These are phyloP conservation scores for Andricus quercusramuli DNA, from an alignment of 2,888 invertebrate species.

Conservation along the genomic window DNA sequence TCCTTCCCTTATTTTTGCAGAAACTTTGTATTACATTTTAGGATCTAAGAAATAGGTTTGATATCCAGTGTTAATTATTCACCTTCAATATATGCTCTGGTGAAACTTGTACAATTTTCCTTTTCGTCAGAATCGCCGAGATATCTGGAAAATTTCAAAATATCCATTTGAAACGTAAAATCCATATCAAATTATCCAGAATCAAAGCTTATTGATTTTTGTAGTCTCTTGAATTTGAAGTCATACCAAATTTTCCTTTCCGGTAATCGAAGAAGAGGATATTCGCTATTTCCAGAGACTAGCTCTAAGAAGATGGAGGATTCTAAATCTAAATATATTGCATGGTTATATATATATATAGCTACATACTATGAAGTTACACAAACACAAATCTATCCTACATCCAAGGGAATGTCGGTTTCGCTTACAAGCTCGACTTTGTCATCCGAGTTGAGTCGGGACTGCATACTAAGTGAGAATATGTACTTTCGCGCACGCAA, in stretches of 20 bases:
- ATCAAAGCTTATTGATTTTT: not conserved
- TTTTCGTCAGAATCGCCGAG: no score
- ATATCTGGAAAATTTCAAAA: no score
- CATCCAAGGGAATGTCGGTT: not conserved
- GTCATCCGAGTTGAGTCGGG: slow-evolving; percentile 11
- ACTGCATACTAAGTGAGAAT: slow-evolving; percentile 10
- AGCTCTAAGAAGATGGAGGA: slow-evolving; percentile 2
- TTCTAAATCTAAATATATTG: slow-evolving; percentile 25
- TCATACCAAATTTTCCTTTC: not conserved
- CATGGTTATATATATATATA: not conserved
- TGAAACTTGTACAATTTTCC: no score
- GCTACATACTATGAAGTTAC: not conserved
- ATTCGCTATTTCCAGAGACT: slow-evolving; percentile 16
- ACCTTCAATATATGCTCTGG: no score
- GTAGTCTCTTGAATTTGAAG: not conserved
- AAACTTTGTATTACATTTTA: no score
- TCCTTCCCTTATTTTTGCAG: no score
- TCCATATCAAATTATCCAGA: no score
- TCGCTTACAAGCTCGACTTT: slow-evolving; percentile 30
- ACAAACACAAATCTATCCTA: slow-evolving; percentile 16
- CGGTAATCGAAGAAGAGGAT: slow-evolving; percentile 28
- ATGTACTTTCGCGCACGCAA: slow-evolving; percentile 20
- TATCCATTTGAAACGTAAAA: no score
- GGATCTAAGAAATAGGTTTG: no score
- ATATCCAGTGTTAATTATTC: no score